Base-by-base conservation (phyloP, 2,888 invertebrate species). In the Melolontha melolontha region DNA sequence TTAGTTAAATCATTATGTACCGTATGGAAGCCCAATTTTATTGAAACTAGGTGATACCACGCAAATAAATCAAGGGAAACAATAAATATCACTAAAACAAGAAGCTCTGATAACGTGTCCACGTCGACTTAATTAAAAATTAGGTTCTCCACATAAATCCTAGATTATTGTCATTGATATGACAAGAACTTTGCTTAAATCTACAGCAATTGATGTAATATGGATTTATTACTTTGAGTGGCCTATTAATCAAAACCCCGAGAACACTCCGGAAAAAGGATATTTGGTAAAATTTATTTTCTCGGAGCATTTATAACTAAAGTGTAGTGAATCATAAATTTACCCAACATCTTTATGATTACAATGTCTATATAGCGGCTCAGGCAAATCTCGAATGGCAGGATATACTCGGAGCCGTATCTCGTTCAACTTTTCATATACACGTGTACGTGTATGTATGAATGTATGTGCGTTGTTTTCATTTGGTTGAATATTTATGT, bases 241-340 rank as follows among this genome's bases (percentile, higher is more conserved):
- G 54, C 34, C 39, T 40, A 54, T 54, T 54, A 54, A 54, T 54
- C 54, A 54, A 54, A 54, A 16, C 54, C 16, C 39, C 54, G 2
- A 8, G 54, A 6, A 34, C 54, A 8, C 16, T 29, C 14, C 16
- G 14, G 7, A 14, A 17, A 16, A 40, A 54, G 40, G 14, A 54
- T 34, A 40, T 39, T 8, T 39, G 12, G 39, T 10, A 16, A 54
- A 27, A 54, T 54, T 54, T 54, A 54, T 54, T 34, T 34, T 34
- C 34, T 34, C 34, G 4, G 34, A 34, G 34, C 10, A 34, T 34
- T 34, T 34, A 34, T n/a, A 29, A 29, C 8, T 29, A 22, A 17
- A 27, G 17, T 17, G 27, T 27, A 51, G 51, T 34, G 12, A 51
- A 51, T 51, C 51, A 29, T 51, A 51, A 51, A 51, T 51, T 51